Conservation (phyloP, 2,113 vertebrate species). For the Bubo scandiacus region DNA sequence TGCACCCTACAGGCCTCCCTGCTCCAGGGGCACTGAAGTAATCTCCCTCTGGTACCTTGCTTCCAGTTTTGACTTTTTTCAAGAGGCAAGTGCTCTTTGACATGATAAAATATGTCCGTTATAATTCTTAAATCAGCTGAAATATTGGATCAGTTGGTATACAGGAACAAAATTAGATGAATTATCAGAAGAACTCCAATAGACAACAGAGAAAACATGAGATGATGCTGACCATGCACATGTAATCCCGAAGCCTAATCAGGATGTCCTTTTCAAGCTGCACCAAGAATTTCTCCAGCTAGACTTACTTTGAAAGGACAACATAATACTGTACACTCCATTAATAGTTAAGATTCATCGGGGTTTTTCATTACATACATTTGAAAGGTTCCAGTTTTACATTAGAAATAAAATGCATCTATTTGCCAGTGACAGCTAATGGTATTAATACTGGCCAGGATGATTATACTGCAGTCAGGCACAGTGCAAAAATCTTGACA, state of each 20-base stretch:
- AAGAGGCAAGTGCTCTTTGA: not conserved
- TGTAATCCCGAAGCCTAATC: not conserved
- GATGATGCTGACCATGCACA: not conserved
- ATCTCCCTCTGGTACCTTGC: not conserved
- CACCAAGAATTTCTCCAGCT: not conserved
- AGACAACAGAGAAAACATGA: not conserved
- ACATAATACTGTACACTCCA: not conserved
- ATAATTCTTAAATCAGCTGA: not conserved
- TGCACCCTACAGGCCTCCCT: not conserved
- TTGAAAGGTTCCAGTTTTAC: not conserved
- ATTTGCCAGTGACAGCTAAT: not conserved
- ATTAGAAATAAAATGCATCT: not conserved
- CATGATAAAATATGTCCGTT: not conserved
- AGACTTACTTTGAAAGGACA: not conserved
- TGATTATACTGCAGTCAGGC: not conserved
- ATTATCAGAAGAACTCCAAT: not conserved
- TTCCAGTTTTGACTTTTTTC: not conserved
- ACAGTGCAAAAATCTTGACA: not conserved
- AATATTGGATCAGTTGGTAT: not conserved
- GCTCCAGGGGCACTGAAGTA: not conserved
- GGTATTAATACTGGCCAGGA: not conserved
- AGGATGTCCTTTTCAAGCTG: not conserved
- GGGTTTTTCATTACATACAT: rapidly evolving
- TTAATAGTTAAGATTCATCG: not conserved
- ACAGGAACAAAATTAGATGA: not conserved